Conservation (phyloP, 2,888 invertebrate genomes). For the Chelonus formosanus region DNA sequence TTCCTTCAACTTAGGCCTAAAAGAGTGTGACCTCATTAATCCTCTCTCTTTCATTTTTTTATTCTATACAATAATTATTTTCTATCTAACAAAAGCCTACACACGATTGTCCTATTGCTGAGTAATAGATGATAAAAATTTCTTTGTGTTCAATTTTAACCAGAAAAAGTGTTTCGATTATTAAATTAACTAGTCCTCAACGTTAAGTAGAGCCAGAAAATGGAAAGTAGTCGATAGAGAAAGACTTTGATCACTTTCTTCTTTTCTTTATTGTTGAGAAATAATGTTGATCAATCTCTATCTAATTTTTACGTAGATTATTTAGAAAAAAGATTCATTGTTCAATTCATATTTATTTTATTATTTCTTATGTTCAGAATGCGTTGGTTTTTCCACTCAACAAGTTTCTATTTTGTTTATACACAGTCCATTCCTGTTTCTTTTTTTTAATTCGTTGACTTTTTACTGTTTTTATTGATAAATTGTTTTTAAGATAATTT, state of each 20-base stretch:
- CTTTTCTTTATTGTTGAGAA: slow-evolving; percentile 53
- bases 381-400: too few relatives aligned
- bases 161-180: slow-evolving; percentile 1
- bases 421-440: too few relatives aligned
- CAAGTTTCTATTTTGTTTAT: too few relatives aligned
- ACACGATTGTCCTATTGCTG: too few relatives aligned
- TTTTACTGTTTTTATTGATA: too few relatives aligned
- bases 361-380: too few relatives aligned
- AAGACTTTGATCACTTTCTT: slow-evolving; percentile 54
- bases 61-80: slow-evolving; percentile 2
- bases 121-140: background rate
- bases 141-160: background rate
- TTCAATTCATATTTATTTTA: too few relatives aligned
- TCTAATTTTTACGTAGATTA: too few relatives aligned
- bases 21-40: slow-evolving; percentile 26
- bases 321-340: too few relatives aligned
- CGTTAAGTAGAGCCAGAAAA: slow-evolving; percentile 30
- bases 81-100: background rate
- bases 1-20: slow-evolving; percentile 30
- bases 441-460: too few relatives aligned
- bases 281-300: background rate
- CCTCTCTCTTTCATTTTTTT: slow-evolving; percentile 8
- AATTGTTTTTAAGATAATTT: too few relatives aligned
- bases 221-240: slow-evolving; percentile 40
- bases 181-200: background rate